Conservation (phyloP, 1,140 invertebrate genomes). For the Cyclargus thomasi region DNA sequence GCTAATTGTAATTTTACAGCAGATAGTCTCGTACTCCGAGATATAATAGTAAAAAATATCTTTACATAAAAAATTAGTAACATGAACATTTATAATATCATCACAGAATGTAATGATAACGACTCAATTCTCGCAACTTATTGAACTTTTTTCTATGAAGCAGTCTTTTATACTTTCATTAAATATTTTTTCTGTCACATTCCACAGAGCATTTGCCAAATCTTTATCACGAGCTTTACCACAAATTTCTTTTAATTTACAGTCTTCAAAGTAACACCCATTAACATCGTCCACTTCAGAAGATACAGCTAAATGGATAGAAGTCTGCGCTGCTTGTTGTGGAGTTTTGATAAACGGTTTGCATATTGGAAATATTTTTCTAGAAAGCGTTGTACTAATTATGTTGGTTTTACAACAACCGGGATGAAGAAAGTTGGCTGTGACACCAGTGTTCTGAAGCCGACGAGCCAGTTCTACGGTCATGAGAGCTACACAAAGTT, state of each 20-base stretch:
- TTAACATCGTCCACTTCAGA: conserved; percentile 72
- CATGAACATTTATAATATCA: too few species aligned
- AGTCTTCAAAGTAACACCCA: conserved; percentile 77
- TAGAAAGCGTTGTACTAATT: too few species aligned
- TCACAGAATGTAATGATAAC: too few species aligned
- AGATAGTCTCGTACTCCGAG: too few species aligned
- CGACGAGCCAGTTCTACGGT: conserved; percentile 84
- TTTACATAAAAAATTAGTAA: too few species aligned
- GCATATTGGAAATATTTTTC: conserved; percentile 56
- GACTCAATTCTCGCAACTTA: too few species aligned
- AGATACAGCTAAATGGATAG: conserved; percentile 74
- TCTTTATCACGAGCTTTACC: conserved; percentile 42
- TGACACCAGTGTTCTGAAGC: conserved; percentile 84
- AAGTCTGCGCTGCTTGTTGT: conserved; percentile 76
- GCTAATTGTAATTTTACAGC: too few species aligned
- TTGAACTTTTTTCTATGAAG: too few species aligned
- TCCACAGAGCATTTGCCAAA: conserved; percentile 60
- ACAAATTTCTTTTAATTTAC: conserved; percentile 42
- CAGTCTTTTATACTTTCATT: too few species aligned
- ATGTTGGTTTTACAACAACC: conserved; percentile 74
- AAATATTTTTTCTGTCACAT: conserved; percentile 58
- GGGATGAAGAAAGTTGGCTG: conserved; percentile 88
- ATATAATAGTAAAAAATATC: too few species aligned
- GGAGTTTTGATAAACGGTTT: conserved; percentile 33
- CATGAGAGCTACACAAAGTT: conserved; percentile 90